Base-by-base conservation (phyloP, 2,113 vertebrate species). In the Elgaria multicarinata region DNA sequence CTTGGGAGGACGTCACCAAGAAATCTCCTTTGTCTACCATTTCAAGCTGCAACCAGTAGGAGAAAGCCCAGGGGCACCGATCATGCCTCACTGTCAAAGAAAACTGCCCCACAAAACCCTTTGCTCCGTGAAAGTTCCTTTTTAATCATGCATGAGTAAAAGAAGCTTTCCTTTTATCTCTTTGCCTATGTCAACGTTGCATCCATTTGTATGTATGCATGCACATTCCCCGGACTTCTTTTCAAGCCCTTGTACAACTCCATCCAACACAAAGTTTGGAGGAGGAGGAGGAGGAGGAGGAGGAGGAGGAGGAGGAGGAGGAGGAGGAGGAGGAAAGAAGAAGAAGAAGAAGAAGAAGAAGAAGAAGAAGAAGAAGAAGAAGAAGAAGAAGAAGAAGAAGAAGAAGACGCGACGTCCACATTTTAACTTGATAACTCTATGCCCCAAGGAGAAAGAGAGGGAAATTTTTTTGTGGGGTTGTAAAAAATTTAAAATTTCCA, bases 21-120 rank as follows among this genome's bases (percentile, higher is more conserved):
- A 95, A 93, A 79, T 89, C 93, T 88, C 76, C 86, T 91, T 91
- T 96, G 94, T 95, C 94, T 93, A 93, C 78, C 88, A 90, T 28
- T 89, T 94, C 92, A 94, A 95, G 85, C 71, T 89, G 87, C 28
- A 92, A 92, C 85, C 31, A 6, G 69, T 85, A 78, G 78, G 85
- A 90, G 92, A 91, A 91, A 92, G 87, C 42, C 76, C 88, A 77
- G 83, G 81, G 67, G 81, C 83, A 50, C 6, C 42, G 91, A 86
- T 93, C 87, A 83, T 85, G 46, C 22, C 9, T 92, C 93, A 89
- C 78, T 0, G 3, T 93, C 86, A 95, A 92, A 93, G 76, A 88
- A 88, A 93, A 92, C 3, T 90, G 79, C 6, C 55, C 67, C 64
- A 46, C 86, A 94, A 93, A 86, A 94, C 90, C 20, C 5, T 6